These are phyloP conservation scores for Heliconius melpomene DNA, from an alignment of 1,140 invertebrate genomes.

Conservation along the genomic window DNA sequence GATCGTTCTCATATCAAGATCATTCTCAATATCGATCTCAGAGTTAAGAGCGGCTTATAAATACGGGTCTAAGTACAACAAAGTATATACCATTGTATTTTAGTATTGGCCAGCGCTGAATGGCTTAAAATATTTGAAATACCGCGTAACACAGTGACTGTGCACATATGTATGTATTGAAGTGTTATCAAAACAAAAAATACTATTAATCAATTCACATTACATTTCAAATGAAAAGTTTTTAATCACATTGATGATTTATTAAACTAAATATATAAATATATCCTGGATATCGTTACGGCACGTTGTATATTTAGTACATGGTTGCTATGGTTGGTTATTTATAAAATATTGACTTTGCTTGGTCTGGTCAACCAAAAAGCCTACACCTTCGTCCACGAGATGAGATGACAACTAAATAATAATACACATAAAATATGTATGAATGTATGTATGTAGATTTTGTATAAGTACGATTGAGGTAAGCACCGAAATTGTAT, in stretches of 20 bases:
- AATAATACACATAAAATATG: background rate
- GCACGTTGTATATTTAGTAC: background rate
- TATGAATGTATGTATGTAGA: background rate
- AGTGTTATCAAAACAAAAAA: slow-evolving; percentile 5
- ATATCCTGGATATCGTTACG: no score
- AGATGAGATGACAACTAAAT: background rate
- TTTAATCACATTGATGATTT: background rate
- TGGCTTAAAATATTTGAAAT: background rate
- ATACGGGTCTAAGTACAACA: no score
- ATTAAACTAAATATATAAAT: background rate
- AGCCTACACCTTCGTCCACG: no score
- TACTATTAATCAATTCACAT: background rate
- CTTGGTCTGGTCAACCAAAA: no score
- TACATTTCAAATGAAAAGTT: background rate
- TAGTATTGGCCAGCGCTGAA: background rate
- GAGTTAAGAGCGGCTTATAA: no score
- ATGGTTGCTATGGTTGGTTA: background rate
- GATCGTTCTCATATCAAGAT: no score
- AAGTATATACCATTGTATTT: background rate
- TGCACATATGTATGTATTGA: background rate
- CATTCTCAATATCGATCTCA: no score
- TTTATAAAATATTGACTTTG: no score
- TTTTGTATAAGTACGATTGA: slow-evolving; percentile 4
- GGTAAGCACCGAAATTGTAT: slow-evolving; percentile 28
- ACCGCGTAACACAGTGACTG: background rate